Conservation (phyloP, 35 echinoderm and acorn worm species). For the Stichopus chloronotus region DNA sequence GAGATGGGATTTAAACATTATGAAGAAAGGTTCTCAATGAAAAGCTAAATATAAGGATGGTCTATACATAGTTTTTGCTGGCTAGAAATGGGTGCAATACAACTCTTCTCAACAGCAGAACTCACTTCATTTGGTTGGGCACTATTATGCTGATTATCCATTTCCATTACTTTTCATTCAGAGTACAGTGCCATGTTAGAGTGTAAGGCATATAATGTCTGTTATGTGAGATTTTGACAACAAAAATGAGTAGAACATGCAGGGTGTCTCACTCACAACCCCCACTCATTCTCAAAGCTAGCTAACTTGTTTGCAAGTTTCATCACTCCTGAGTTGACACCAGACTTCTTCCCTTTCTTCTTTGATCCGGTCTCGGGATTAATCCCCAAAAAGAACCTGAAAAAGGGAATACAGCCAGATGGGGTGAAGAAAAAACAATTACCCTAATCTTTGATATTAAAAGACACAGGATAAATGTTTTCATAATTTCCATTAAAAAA, state of each 20-base stretch:
- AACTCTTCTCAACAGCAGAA: too few relatives aligned
- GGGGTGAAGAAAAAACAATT: conserved; percentile 2
- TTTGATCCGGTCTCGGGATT: conserved; percentile 11
- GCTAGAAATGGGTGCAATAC: too few relatives aligned
- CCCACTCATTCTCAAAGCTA: too few relatives aligned
- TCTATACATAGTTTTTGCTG: too few relatives aligned
- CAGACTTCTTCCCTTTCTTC: background rate
- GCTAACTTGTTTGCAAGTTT: too few relatives aligned
- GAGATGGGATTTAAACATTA: too few relatives aligned
- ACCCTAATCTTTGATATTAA: background rate
- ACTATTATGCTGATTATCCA: too few relatives aligned
- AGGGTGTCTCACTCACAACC: background rate
- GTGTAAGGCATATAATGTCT: background rate
- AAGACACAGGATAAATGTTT: conserved; percentile 27
- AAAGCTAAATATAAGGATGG: too few relatives aligned
- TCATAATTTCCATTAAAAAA: conserved; percentile 28
- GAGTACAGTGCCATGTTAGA: too few relatives aligned
- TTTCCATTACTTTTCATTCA: too few relatives aligned
- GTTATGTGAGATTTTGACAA: background rate
- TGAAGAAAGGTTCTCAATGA: too few relatives aligned
- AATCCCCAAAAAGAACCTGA: background rate
- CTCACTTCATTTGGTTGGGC: too few relatives aligned
- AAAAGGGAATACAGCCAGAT: background rate
- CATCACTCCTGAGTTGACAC: background rate
- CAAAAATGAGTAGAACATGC: background rate